These are phyloP conservation scores for Hydropsyche betteni DNA, from an alignment of 2,888 invertebrate genomes.

Conservation along the genomic window DNA sequence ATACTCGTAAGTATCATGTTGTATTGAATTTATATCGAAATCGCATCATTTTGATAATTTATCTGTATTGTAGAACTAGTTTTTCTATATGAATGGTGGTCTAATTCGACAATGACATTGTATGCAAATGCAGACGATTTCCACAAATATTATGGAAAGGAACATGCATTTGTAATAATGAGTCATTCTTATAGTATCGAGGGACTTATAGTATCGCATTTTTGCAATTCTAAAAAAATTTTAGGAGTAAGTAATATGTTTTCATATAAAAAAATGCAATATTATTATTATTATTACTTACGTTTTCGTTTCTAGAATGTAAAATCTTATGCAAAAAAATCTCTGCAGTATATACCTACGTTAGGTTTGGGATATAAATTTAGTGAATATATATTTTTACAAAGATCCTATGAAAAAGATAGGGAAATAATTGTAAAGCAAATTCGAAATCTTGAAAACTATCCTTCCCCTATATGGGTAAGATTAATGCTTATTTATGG, in stretches of 20 bases:
- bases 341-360: conserved; percentile 88
- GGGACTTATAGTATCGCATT: conserved; percentile 94
- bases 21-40: neutral
- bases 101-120: conserved; percentile 75
- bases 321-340: conserved; percentile 94
- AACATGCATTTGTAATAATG: conserved; percentile 90
- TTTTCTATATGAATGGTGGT: conserved; percentile 95
- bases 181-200: conserved; percentile 96
- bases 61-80: conserved; percentile 78
- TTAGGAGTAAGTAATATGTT: conserved; percentile 76
- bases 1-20: conserved; percentile 82
- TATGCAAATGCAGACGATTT: conserved; percentile 83
- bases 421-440: conserved; percentile 82
- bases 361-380: conserved; percentile 98
- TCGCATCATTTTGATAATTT: conserved; percentile 45
- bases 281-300: conserved; percentile 52
- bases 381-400: conserved; percentile 92
- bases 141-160: conserved; percentile 83
- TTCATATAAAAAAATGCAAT: neutral
- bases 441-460: conserved; percentile 82
- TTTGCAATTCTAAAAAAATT: conserved; percentile 80
- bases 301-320: conserved; percentile 73
- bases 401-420: conserved; percentile 91
- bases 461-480: conserved; percentile 92
- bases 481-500: neutral